Base-by-base conservation (phyloP, 2,113 vertebrate species). In the Leptosomus discolor region DNA sequence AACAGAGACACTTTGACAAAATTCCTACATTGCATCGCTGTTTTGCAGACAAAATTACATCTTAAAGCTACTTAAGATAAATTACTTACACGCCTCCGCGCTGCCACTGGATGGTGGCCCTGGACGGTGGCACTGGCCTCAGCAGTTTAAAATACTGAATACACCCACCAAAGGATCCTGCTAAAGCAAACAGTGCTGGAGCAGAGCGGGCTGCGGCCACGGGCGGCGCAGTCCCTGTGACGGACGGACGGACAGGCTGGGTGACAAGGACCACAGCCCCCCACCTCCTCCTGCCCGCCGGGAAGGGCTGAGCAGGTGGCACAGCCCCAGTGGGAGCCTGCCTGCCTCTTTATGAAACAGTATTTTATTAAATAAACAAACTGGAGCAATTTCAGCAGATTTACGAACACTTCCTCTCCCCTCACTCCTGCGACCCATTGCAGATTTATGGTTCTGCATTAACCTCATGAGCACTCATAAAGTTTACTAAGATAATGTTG, bases 351-450 rank as follows among this genome's bases (percentile, higher is more conserved):
- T 83, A 4, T 8, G 67, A 91, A 85, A 61, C 46, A 12, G 64
- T 82, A 61, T 97, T 97, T 96, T 90, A 93, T 96, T 98, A 96
- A 97, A 97, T 79, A 97, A 98, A 97, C 97, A 97, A 98, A 98
- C 83, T 19, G 50, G 90, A 96, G 95, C 77, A 8, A 9, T 94
- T 93, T 91, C 92, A 24, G 6, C 56, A 92, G 98, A 97, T 98
- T 98, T 98, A 98, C 87, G 22, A 84, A 97, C 89, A 75, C 92
- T 94, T 97, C 96, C 92, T 93, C 92, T 41, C 91, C 94, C 94
- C 97, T 94, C 83, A 23, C 96, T 95, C 78, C 95, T 94, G 75
- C 80, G 76, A 95, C 97, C 97, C 51, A 6, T 46, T 6, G 88
- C 26, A 64, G 96, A 98, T 98, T 98, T 98, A 98, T 43, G 18